Percentiles rank a stretch among this genome's conserved stretches.
These are phyloP conservation scores for Salticus scenicus DNA, from an alignment of 2,888 invertebrate species.

Conservation along the genomic window DNA sequence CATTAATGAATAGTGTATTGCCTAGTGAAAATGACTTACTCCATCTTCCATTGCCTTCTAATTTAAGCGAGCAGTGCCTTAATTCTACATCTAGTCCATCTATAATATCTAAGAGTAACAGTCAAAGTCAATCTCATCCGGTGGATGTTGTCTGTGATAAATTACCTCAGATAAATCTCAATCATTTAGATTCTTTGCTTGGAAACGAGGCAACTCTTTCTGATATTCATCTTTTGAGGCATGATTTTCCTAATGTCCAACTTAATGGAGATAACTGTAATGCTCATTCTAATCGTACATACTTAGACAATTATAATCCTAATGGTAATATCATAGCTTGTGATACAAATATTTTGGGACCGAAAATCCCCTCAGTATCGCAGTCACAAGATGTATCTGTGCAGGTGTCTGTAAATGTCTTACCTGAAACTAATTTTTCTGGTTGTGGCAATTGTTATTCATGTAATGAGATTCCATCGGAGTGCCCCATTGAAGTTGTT, in stretches of 20 bases:
- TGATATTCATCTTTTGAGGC: conserved; percentile 42
- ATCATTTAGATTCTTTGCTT: conserved; percentile 60
- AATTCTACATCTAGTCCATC: conserved; percentile 56
- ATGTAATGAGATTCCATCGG: conserved; percentile 37
- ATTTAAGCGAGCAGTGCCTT: conserved; percentile 60
- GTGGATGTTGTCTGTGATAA: conserved; percentile 58
- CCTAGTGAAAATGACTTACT: conserved; percentile 54
- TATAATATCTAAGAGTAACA: conserved; percentile 45
- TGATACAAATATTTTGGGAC: conserved; percentile 19
- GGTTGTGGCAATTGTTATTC: conserved; percentile 34
- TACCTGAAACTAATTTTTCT: conserved; percentile 1
- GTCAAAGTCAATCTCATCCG: conserved; percentile 58
- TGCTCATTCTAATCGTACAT: conserved; percentile 27
- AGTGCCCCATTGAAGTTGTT: conserved; percentile 70
- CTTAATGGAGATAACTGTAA: conserved; percentile 5
- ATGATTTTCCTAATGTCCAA: conserved; percentile 37
- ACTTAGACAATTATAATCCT: conserved; percentile 20
- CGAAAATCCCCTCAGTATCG: not conserved
- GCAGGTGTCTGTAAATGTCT: conserved; percentile 29
- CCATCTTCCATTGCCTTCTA: conserved; percentile 60
- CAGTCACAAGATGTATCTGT: conserved; percentile 49
- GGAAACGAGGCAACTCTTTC: conserved; percentile 38
- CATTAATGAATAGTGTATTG: conserved; percentile 43
- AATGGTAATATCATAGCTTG: conserved; percentile 7
- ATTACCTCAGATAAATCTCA: conserved; percentile 66